Conservation (phyloP, 2,797 vertebrate genomes). For the Enteromius viviparus region DNA sequence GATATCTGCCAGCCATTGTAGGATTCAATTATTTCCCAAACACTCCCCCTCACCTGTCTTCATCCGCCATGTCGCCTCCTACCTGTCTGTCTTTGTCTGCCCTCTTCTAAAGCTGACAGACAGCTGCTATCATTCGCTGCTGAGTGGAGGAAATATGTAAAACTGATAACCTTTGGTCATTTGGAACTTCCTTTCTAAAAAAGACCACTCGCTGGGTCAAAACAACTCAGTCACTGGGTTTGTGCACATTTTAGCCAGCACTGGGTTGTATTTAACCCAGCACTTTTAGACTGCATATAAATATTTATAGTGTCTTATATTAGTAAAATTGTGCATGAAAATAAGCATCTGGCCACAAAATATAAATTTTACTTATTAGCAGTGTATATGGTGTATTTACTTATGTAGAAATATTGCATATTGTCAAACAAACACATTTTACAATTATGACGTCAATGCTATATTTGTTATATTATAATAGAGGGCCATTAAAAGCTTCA, state of each 20-base stretch:
- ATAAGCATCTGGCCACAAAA: neutral
- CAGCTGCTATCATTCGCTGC: conserved; percentile 53
- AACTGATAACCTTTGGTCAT: neutral
- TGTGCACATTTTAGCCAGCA: too few relatives aligned
- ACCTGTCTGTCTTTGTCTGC: conserved; percentile 66
- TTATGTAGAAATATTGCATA: neutral
- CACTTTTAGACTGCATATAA: too few relatives aligned
- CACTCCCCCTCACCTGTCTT: conserved; percentile 62
- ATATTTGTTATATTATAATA: neutral
- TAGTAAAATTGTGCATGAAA: neutral
- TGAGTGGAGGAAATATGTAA: neutral
- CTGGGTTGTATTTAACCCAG: too few relatives aligned
- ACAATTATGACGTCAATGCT: too few relatives aligned
- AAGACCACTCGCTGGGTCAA: too few relatives aligned
- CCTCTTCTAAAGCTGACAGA: conserved; percentile 56
- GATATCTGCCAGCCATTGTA: conserved; percentile 85
- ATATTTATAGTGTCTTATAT: neutral
- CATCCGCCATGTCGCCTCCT: conserved; percentile 54
- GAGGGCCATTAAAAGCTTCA: neutral
- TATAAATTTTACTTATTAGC: neutral
- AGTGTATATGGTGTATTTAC: neutral
- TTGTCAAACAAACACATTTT: neutral
- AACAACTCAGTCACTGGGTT: too few relatives aligned
- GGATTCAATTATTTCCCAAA: conserved; percentile 82
- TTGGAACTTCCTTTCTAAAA: too few relatives aligned